Conservation (phyloP, 1,140 invertebrate species). For the Amphibalanus amphitrite region DNA sequence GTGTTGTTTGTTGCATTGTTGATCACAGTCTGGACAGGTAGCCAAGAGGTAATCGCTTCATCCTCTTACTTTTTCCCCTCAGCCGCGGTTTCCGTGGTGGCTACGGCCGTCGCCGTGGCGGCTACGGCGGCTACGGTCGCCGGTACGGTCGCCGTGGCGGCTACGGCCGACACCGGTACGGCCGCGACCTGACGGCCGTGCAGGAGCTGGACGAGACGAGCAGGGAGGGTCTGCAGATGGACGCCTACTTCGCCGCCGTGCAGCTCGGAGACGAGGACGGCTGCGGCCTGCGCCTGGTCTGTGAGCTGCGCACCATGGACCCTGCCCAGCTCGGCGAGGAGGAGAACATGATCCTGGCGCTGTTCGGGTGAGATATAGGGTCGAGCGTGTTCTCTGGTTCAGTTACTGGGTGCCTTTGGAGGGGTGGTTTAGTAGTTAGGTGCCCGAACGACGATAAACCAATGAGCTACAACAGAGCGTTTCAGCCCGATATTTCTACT, state of each 20-base stretch:
- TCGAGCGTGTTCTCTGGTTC: neutral
- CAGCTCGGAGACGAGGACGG: neutral
- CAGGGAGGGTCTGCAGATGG: neutral
- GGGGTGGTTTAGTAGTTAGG: neutral
- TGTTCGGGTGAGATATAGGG: neutral
- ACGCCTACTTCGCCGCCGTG: neutral
- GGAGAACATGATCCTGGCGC: neutral
- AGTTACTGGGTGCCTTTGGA: neutral
- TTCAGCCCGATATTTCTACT: too few species aligned
- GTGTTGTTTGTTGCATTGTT: neutral
- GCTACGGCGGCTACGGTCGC: too few species aligned
- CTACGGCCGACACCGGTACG: neutral
- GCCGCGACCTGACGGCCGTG: neutral
- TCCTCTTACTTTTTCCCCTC: neutral
- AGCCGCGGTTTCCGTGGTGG: too few species aligned
- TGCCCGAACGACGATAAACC: neutral
- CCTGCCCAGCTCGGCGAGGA: neutral
- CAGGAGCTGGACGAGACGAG: neutral
- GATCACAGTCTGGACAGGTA: neutral
- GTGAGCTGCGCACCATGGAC: neutral
- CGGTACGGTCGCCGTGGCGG: too few species aligned
- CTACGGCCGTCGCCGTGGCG: neutral
- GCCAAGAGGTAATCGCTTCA: neutral
- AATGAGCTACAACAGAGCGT: neutral
- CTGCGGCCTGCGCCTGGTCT: neutral